Percentiles rank a stretch among this genome's conserved stretches.
phyloP scores from a whole-genome alignment of 1,140 invertebrate species.

The Portunus trituberculatus region DNA sequence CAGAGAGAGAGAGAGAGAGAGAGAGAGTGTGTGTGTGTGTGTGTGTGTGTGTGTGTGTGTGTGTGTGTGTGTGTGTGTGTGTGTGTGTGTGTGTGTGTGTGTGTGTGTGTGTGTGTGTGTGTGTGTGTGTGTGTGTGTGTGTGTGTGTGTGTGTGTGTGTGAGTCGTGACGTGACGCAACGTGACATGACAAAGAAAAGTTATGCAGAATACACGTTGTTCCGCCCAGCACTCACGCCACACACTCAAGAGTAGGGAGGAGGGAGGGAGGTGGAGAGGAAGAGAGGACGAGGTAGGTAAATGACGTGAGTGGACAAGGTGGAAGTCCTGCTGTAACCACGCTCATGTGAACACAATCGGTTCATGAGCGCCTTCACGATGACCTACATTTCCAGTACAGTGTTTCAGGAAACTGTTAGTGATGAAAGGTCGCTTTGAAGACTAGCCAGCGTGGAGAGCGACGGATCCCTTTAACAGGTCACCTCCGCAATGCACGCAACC shows the following conservation, averaged over 20 bases:
- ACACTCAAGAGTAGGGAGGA: neutral
- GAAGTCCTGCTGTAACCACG: neutral
- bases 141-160: too few relatives aligned
- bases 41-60: too few relatives aligned
- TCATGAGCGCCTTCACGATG: neutral
- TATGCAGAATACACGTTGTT: too few relatives aligned
- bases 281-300: neutral
- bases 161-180: too few relatives aligned
- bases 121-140: too few relatives aligned
- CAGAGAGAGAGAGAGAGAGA: too few relatives aligned
- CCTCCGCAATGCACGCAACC: neutral
- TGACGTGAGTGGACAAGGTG: neutral
- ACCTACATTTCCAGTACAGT: neutral
- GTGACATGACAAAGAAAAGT: too few relatives aligned
- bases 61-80: too few relatives aligned
- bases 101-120: too few relatives aligned
- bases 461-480: neutral
- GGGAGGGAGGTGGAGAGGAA: neutral
- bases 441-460: neutral
- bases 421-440: neutral
- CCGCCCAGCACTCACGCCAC: too few relatives aligned
- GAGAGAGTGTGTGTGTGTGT: too few relatives aligned
- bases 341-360: neutral
- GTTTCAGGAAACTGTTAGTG: neutral
- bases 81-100: too few relatives aligned